Percentiles rank a stretch among this genome's conserved stretches.
These are phyloP conservation scores for Automeris io DNA, from an alignment of 2,888 invertebrate species.

Conservation along the genomic window DNA sequence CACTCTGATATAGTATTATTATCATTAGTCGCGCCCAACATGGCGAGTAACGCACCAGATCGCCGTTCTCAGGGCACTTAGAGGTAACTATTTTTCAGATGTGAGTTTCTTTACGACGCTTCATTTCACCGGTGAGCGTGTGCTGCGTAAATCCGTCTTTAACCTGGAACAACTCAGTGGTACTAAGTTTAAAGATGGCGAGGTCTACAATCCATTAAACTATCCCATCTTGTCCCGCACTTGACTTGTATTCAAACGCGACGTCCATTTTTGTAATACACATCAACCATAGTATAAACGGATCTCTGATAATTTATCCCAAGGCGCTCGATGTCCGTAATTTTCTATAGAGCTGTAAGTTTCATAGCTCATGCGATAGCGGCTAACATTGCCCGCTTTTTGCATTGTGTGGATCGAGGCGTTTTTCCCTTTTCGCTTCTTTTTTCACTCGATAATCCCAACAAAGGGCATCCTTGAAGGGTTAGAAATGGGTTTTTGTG, in stretches of 20 bases:
- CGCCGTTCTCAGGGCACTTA: no score
- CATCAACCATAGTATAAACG: constrained; percentile 1
- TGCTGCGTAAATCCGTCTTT: no score
- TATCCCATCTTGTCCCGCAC: constrained; percentile 7
- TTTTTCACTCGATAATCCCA: constrained; percentile 46
- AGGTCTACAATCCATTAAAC: neutral
- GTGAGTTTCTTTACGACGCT: no score
- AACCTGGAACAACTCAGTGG: no score
- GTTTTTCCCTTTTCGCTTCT: constrained; percentile 35
- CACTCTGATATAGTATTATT: no score
- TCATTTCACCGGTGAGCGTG: no score
- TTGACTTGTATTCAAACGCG: constrained; percentile 10
- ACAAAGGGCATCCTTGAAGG: constrained; percentile 44
- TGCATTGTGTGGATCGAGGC: constrained; percentile 18
- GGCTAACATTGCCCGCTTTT: constrained; percentile 5
- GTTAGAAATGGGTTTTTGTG: constrained; percentile 25
- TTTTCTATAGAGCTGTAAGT: constrained; percentile 2
- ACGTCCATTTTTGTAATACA: constrained; percentile 5
- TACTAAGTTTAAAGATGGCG: no score
- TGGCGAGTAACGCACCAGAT: no score
- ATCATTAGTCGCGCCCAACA: no score
- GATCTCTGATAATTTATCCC: constrained; percentile 6
- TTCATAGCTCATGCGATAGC: constrained; percentile 3
- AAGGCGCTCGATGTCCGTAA: neutral
- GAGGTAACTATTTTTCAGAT: no score